These are phyloP conservation scores for Tychaedon coryphoeus DNA, from an alignment of 2,113 vertebrate genomes.

Conservation along the genomic window DNA sequence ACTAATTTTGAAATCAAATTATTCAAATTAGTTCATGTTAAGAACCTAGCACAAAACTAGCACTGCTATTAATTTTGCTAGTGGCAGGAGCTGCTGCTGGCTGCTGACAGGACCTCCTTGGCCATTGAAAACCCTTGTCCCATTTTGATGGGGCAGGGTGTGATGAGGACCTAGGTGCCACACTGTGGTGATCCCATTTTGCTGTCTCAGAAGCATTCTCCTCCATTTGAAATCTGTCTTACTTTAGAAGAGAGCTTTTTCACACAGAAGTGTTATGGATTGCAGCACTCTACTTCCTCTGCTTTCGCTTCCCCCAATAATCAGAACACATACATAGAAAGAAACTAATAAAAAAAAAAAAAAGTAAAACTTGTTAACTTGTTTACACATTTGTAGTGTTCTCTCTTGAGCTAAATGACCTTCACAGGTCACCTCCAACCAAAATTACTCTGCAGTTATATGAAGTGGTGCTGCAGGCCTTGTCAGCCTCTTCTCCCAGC, in stretches of 20 bases:
- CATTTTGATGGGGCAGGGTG: fast-evolving
- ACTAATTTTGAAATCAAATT: background rate
- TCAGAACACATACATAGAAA: background rate
- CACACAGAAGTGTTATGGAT: background rate
- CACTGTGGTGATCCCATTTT: background rate
- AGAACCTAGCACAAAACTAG: background rate
- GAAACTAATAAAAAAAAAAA: background rate
- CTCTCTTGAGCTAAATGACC: background rate
- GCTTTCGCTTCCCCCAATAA: background rate
- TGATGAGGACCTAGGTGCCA: too few relatives aligned
- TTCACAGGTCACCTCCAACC: background rate
- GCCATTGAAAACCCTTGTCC: fast-evolving
- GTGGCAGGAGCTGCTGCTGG: background rate
- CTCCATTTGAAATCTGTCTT: background rate
- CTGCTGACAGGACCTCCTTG: background rate
- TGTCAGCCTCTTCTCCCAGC: background rate
- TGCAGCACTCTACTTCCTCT: background rate
- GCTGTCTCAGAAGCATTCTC: background rate
- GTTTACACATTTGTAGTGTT: background rate
- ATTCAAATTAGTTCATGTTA: background rate
- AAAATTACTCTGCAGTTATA: background rate
- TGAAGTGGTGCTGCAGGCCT: background rate
- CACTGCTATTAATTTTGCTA: background rate
- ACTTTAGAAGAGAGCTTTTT: background rate
- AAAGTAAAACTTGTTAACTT: background rate